phyloP scores from a whole-genome alignment of 2,113 vertebrate genomes.

The Brachypteracias leptosomus region DNA sequence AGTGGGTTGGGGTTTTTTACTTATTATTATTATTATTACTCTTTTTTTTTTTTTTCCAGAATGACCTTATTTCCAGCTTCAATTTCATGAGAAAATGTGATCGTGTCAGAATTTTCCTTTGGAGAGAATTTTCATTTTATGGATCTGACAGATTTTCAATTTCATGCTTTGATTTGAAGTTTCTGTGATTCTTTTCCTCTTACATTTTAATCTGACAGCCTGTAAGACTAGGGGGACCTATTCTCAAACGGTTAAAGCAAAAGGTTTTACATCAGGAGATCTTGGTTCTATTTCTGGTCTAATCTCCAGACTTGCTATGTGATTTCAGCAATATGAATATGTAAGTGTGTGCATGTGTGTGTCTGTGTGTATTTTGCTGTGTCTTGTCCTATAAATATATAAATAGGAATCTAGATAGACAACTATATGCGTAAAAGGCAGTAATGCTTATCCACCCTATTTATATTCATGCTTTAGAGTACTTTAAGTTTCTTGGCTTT shows the following conservation, averaged over 20 bases:
- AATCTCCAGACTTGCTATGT: neutral
- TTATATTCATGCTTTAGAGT: neutral
- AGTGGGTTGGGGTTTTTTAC: neutral
- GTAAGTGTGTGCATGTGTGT: neutral
- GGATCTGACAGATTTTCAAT: conserved; percentile 73
- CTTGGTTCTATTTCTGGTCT: conserved; percentile 23
- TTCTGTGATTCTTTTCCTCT: conserved; percentile 57
- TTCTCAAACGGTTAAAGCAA: conserved; percentile 44
- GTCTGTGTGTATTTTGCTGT: neutral
- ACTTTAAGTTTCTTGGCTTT: neutral
- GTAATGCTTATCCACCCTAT: neutral
- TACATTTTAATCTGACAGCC: conserved; percentile 67
- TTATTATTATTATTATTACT: neutral
- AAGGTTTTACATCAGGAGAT: neutral
- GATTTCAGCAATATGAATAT: neutral
- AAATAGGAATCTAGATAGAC: neutral
- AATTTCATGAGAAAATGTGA: conserved; percentile 55
- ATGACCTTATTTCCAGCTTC: conserved; percentile 64
- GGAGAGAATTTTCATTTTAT: conserved; percentile 69
- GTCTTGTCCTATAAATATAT: neutral
- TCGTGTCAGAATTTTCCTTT: conserved; percentile 69
- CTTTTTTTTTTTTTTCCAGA: neutral
- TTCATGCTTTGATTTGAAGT: conserved; percentile 74
- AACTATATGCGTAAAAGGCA: neutral
- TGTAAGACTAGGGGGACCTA: conserved; percentile 34